These are phyloP conservation scores for Stramonita haemastoma DNA, from an alignment of 2,888 invertebrate species.

Conservation along the genomic window DNA sequence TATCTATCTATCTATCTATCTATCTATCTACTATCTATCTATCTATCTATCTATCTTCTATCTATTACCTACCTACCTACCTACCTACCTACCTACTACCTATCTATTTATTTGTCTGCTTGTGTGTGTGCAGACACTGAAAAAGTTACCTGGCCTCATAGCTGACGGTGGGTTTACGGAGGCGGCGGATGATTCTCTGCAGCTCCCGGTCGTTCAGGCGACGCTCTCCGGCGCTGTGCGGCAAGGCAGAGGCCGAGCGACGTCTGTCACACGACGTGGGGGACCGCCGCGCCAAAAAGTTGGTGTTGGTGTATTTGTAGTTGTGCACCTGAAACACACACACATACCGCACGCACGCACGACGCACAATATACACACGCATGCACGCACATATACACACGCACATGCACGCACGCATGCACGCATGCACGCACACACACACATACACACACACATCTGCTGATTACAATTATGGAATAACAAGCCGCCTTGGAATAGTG, in stretches of 20 bases:
- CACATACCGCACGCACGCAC: neutral
- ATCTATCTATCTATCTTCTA: no score
- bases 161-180: slow-evolving; percentile 49
- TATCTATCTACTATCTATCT: no score
- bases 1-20: no score
- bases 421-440: neutral
- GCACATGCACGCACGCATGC: neutral
- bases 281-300: slow-evolving; percentile 11
- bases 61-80: no score
- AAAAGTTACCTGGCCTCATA: slow-evolving; percentile 38
- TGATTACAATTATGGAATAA: no score
- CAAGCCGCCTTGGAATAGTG: no score
- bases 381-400: slow-evolving; percentile 22
- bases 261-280: slow-evolving; percentile 37
- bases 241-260: neutral
- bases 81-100: no score
- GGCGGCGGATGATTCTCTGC: slow-evolving; percentile 47
- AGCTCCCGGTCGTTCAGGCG: slow-evolving; percentile 47
- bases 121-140: no score
- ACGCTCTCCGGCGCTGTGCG: neutral
- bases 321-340: slow-evolving; percentile 33
- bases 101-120: no score
- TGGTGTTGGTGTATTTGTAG: slow-evolving; percentile 29
- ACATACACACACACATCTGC: neutral
- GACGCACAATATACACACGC: no score